phyloP scores from a whole-genome alignment of 2,888 invertebrate species.

The Biston stratarius region DNA sequence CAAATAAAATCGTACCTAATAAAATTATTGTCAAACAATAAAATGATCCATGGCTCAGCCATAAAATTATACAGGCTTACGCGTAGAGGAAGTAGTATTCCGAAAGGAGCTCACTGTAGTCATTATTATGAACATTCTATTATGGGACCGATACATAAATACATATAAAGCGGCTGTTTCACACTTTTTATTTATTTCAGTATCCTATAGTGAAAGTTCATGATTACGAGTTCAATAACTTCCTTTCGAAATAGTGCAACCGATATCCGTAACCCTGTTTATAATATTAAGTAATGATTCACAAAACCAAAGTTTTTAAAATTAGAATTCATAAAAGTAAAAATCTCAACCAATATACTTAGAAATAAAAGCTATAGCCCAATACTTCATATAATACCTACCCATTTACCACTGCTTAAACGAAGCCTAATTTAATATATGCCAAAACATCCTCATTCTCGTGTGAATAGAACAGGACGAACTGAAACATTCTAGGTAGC shows the following conservation, averaged over 20 bases:
- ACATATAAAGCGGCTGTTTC: too few species aligned
- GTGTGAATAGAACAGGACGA: too few species aligned
- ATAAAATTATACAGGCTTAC: not conserved
- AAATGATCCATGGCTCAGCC: not conserved
- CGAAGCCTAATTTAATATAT: not conserved
- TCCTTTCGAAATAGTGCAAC: too few species aligned
- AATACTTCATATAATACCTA: constrained; percentile 8
- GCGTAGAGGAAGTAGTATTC: too few species aligned
- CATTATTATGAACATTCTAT: too few species aligned
- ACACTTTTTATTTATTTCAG: too few species aligned
- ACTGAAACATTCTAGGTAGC: too few species aligned
- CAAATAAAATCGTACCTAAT: not conserved
- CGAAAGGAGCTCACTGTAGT: too few species aligned
- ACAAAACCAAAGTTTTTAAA: not conserved
- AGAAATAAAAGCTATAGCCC: not conserved
- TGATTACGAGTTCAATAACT: too few species aligned
- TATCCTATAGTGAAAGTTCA: too few species aligned
- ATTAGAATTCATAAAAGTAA: not conserved
- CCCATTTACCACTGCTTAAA: constrained; percentile 1
- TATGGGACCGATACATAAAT: too few species aligned
- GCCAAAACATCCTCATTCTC: not conserved
- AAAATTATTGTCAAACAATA: constrained; percentile 5
- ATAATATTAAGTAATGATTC: not conserved
- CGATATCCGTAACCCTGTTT: not conserved
- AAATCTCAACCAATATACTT: not conserved